phyloP scores from a whole-genome alignment of 2,888 invertebrate genomes.

The Lymantria monacha region DNA sequence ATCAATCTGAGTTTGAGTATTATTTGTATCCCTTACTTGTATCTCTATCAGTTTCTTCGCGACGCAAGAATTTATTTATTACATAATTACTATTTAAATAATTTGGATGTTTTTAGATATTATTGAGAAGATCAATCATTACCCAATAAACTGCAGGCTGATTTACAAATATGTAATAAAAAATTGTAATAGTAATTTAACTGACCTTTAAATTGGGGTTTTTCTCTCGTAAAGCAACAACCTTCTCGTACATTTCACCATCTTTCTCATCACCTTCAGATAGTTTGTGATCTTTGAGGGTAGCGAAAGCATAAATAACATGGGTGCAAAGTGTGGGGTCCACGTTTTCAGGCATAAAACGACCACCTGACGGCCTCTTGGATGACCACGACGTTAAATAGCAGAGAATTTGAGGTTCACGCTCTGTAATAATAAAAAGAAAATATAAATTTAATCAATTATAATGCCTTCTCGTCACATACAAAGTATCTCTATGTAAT shows the following conservation, averaged over 20 bases:
- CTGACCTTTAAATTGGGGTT: slow-evolving; percentile 92
- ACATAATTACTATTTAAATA: too few relatives aligned
- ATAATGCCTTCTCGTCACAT: neutral
- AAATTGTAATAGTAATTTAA: neutral
- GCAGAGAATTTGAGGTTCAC: slow-evolving; percentile 94
- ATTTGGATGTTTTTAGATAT: too few relatives aligned
- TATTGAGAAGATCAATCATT: too few relatives aligned
- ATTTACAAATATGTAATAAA: too few relatives aligned
- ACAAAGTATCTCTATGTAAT: too few relatives aligned
- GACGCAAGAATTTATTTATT: too few relatives aligned
- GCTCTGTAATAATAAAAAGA: slow-evolving; percentile 76
- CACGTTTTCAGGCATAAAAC: slow-evolving; percentile 94
- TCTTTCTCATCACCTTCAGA: slow-evolving; percentile 91
- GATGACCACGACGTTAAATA: slow-evolving; percentile 98
- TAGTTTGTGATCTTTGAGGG: slow-evolving; percentile 92
- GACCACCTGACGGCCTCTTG: slow-evolving; percentile 93
- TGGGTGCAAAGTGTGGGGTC: slow-evolving; percentile 96
- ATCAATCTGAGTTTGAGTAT: too few relatives aligned
- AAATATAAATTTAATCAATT: slow-evolving; percentile 4
- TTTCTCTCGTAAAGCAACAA: slow-evolving; percentile 92
- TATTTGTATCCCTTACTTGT: too few relatives aligned
- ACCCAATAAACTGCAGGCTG: too few relatives aligned
- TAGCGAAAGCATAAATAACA: slow-evolving; percentile 96
- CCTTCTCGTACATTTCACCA: slow-evolving; percentile 91
- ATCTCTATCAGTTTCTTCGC: too few relatives aligned